Evolutionary conservation across 2,797 vertebrate genomes (phyloP).

Genomic region (Paguma larvata): DNA sequence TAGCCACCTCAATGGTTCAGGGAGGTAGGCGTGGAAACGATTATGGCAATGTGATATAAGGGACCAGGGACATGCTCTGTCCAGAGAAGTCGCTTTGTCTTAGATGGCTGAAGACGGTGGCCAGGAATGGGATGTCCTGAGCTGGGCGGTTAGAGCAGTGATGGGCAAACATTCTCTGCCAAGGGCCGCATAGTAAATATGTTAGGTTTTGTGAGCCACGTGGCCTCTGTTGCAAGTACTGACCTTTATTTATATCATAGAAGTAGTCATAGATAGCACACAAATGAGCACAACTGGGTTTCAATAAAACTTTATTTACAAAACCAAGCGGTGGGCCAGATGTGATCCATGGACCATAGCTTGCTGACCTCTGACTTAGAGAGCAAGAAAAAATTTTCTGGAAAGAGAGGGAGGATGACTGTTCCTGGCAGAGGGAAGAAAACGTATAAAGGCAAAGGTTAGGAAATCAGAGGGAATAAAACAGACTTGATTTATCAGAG

Average conservation of each 20-base stretch:
- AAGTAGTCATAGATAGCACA: not conserved
- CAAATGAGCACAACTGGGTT: not conserved
- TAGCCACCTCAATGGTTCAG: not conserved
- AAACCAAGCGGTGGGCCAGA: not conserved
- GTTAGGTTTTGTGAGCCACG: not conserved
- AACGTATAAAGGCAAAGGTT: not conserved
- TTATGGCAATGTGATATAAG: accelerated
- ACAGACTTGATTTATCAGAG: not conserved
- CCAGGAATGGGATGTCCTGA: not conserved
- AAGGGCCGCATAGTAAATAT: not conserved
- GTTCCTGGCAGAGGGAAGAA: not conserved
- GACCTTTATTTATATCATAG: not conserved
- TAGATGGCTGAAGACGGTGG: not conserved
- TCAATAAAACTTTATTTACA: slow-evolving; percentile 21
- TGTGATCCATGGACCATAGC: not conserved
- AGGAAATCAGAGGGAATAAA: not conserved
- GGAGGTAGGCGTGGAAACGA: not conserved
- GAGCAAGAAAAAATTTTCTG: not conserved
- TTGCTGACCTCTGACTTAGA: not conserved
- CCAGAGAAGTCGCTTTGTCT: not conserved
- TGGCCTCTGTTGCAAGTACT: not conserved
- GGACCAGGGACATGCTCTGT: not conserved
- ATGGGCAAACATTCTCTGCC: not conserved
- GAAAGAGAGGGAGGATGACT: not conserved
- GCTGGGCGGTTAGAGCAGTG: not conserved